Conservation (phyloP, 92 coral and sea anemone species). For the Porites rus region DNA sequence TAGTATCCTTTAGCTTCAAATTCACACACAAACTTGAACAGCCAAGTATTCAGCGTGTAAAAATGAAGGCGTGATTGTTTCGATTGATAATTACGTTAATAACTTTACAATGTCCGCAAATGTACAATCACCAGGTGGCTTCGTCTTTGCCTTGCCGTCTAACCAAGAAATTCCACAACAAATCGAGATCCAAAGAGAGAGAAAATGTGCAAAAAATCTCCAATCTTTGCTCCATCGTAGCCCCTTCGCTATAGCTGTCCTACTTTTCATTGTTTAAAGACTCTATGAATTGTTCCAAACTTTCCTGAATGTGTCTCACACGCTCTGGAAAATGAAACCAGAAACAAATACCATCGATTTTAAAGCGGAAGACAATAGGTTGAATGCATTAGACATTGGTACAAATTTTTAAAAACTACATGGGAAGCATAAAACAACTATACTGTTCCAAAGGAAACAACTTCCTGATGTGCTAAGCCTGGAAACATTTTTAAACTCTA, state of each 20-base stretch:
- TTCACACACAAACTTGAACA: background rate
- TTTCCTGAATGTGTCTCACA: constrained; percentile 98
- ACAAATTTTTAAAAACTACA: too few relatives aligned
- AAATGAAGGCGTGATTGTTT: background rate
- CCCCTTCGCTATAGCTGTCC: background rate
- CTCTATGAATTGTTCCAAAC: constrained; percentile 96
- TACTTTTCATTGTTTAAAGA: constrained; percentile 95
- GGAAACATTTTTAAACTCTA: too few relatives aligned
- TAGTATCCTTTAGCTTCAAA: background rate
- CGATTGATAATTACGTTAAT: background rate
- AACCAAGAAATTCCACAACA: background rate
- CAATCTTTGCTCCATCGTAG: background rate
- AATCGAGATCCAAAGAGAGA: background rate
- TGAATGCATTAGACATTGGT: too few relatives aligned
- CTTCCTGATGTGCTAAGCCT: too few relatives aligned
- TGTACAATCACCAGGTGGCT: background rate
- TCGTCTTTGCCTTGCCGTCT: background rate
- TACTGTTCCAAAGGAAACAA: too few relatives aligned
- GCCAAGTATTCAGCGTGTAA: background rate
- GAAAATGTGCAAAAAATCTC: background rate
- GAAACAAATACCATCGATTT: background rate
- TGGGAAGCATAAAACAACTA: too few relatives aligned
- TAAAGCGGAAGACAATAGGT: too few relatives aligned
- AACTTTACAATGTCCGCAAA: background rate
- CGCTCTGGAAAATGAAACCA: constrained; percentile 74